These are phyloP conservation scores for Syrista parreyssii DNA, from an alignment of 2,888 invertebrate genomes.

Conservation along the genomic window DNA sequence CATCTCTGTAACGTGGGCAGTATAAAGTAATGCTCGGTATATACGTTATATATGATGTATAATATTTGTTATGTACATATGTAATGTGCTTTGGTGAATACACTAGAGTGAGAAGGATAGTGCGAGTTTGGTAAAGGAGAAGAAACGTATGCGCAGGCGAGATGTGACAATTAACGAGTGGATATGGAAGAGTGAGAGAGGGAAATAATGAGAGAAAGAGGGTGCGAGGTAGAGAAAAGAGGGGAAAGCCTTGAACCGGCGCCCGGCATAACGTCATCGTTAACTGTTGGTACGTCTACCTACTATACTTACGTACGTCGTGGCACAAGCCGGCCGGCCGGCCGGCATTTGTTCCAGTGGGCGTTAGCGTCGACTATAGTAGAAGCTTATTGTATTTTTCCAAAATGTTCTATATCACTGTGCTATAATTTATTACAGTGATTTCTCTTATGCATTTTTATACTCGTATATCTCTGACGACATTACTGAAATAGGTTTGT, in stretches of 20 bases:
- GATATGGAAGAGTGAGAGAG: background rate
- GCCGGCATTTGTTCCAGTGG: background rate
- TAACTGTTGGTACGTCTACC: conserved; percentile 33
- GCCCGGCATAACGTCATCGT: conserved; percentile 41
- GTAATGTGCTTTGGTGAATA: background rate
- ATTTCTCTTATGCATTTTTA: background rate
- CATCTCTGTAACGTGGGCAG: background rate
- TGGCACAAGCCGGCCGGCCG: conserved; percentile 16
- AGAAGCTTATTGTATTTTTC: background rate
- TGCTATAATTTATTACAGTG: background rate
- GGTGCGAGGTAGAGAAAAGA: conserved; percentile 3
- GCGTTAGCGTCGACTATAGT: background rate
- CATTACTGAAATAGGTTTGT: background rate
- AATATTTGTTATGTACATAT: background rate
- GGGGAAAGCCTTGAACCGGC: conserved; percentile 43
- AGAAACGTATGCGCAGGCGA: background rate
- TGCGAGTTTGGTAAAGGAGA: background rate
- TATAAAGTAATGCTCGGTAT: background rate
- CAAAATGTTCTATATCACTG: background rate
- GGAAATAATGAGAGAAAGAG: background rate
- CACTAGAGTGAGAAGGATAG: background rate
- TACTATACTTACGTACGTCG: background rate
- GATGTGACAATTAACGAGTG: background rate
- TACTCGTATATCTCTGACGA: background rate
- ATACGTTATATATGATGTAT: background rate